Base-by-base conservation (phyloP, 1,140 invertebrate genomes). In the Gryllus bimaculatus region DNA sequence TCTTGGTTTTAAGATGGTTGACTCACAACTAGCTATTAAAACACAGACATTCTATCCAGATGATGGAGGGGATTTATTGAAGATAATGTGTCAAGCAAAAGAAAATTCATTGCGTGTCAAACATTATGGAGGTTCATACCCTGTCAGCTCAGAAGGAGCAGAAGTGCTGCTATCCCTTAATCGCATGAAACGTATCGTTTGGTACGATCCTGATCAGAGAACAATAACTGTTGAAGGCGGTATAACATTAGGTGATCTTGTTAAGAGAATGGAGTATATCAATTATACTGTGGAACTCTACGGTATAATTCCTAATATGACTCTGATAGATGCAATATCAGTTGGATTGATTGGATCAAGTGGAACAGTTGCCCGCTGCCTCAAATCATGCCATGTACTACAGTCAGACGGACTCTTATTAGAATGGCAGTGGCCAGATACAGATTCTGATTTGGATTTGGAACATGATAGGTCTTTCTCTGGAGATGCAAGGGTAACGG, bases 241-340 rank as follows among this genome's bases (percentile, higher is more conserved):
- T 8, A 18, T 80, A 10, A 80, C 77, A 39, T 8, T 80, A 47
- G 20, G 74, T 10, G 80, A 80, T 66, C 8, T 78, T n/a, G 21
- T 78, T 7, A 47, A 47, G 12, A 21, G 73, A 18, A 54, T 78
- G 80, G 80, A 78, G 26, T 76, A 66, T n/a, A 13, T 78, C 8
- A 78, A 78, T 73, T 78, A 13, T 48, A 75, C 77, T 39, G 54
- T 80, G 48, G 73, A 80, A 66, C 73, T 80, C 8, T 80, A 80
- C 39, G 80, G 80, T 8, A 76, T 73, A 7, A 10, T 80, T 49
- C 80, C 80, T 18, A 47, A 80, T 39, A 78, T 80, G 80, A 47
- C 80, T n/a, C 18, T 80, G 20, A 20, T 54, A 8, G 80, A 80
- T 78, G 80, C 80, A 39, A 78, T 80, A 39, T 75, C 77, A 75